Base-by-base conservation (phyloP, 2,888 invertebrate species). In the Pseudococcus jackbeardsleyi region DNA sequence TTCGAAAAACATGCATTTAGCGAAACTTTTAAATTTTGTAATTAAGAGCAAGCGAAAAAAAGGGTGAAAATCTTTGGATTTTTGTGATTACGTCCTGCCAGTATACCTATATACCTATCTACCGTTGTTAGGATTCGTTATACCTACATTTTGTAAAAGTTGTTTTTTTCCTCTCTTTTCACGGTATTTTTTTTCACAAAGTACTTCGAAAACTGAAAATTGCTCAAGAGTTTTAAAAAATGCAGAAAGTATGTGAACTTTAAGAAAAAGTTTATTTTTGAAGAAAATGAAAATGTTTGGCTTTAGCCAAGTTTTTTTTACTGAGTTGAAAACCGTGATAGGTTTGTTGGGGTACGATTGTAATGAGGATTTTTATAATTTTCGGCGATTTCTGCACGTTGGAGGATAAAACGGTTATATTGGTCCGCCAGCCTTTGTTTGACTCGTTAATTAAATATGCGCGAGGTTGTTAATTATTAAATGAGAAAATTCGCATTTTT, bases 221-320 rank as follows among this genome's bases (percentile, higher is more conserved):
- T 72, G 33, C 72, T 72, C 33, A 17, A 33, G 72, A 72, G 72
- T 72, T 72, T 72, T 72, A 72, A 72, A 33, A 72, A 72, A 72
- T 72, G 72, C 33, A 72, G 17, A 72, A 72, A 39, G 33, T 72
- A 72, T 39, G 72, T 33, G 33, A 72, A 72, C 72, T 72, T 72
- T 72, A 72, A 72, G 64, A 72, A 33, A 64, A 72, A 72, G 72
- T 72, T 72, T 72, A 72, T 72, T 33, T 42, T 72, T 72, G 33
- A 72, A 72, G 72, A 72, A 68, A 72, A 72, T 72, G 72, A 72
- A 17, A 72, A 33, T 72, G 72, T 72, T 72, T 72, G 33, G 72
- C 6, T 72, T 72, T 33, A 1, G 33, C 33, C 3, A 72, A 72
- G 15, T 72, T 72, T 68, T 64, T 64, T 26, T 72, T 33, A 15